Evolutionary conservation across 2,888 invertebrate genomes (phyloP).

Genomic region (Mythimna pallens): DNA sequence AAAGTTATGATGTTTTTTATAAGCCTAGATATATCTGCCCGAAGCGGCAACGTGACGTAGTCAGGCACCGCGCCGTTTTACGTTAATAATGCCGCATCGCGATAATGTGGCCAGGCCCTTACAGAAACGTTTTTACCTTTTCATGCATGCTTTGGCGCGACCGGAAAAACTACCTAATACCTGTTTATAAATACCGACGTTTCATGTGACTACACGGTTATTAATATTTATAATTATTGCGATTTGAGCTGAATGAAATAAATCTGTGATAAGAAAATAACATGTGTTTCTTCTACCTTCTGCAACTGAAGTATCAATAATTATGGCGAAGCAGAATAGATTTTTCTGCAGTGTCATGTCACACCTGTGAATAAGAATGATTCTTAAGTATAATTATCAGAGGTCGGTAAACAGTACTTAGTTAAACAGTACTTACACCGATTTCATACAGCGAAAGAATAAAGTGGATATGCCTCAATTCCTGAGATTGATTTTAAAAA

Average conservation of each 20-base stretch:
- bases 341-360: conserved; percentile 31
- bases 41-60: too few relatives aligned
- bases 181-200: not conserved
- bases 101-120: too few relatives aligned
- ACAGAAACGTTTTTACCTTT: not conserved
- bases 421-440: too few relatives aligned
- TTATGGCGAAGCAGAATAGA: conserved; percentile 19
- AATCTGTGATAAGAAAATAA: not conserved
- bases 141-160: not conserved
- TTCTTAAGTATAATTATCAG: conserved; percentile 25
- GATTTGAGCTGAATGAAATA: not conserved
- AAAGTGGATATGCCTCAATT: too few relatives aligned
- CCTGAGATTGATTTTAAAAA: too few relatives aligned
- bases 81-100: too few relatives aligned
- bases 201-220: not conserved
- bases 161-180: not conserved
- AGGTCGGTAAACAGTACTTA: too few relatives aligned
- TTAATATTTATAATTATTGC: conserved; percentile 4
- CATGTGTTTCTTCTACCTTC: conserved; percentile 1
- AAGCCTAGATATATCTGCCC: too few relatives aligned
- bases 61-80: too few relatives aligned
- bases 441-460: too few relatives aligned
- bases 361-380: conserved; percentile 10
- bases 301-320: conserved; percentile 6
- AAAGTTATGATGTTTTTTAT: too few relatives aligned